phyloP scores from a whole-genome alignment of 2,113 vertebrate species.

The Macaca mulatta region DNA sequence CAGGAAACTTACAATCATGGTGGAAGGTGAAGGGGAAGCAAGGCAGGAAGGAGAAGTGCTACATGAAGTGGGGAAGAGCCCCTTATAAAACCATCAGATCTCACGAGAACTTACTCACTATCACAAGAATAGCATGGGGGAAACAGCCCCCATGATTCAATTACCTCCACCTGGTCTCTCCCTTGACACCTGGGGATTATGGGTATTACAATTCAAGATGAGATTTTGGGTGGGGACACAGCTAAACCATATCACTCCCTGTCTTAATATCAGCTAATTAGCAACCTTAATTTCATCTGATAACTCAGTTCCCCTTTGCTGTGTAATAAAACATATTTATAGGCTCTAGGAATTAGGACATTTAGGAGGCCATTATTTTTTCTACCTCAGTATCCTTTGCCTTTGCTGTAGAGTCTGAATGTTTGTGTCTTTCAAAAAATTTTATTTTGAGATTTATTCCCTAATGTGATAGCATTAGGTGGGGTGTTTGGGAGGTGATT shows the following conservation, averaged over 20 bases:
- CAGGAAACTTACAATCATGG: no score
- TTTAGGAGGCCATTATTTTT: neutral
- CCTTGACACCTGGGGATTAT: no score
- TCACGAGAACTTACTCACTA: no score
- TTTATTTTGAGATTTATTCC: neutral
- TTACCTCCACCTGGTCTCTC: no score
- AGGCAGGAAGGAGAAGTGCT: no score
- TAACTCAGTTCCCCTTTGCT: neutral
- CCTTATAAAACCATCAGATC: no score
- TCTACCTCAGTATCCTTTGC: neutral
- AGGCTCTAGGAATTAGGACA: neutral
- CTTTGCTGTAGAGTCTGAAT: neutral
- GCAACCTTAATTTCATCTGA: neutral
- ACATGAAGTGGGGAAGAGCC: no score
- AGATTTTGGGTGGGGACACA: no score
- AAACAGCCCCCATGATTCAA: no score
- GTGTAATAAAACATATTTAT: neutral
- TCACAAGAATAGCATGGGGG: no score
- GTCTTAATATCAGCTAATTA: neutral
- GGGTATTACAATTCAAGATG: no score
- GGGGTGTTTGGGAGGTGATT: neutral
- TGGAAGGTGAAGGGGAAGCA: no score
- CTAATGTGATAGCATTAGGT: neutral
- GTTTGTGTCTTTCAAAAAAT: neutral
- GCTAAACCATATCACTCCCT: neutral